These are phyloP conservation scores for Grantiella picta DNA, from an alignment of 2,113 vertebrate genomes.

Conservation along the genomic window DNA sequence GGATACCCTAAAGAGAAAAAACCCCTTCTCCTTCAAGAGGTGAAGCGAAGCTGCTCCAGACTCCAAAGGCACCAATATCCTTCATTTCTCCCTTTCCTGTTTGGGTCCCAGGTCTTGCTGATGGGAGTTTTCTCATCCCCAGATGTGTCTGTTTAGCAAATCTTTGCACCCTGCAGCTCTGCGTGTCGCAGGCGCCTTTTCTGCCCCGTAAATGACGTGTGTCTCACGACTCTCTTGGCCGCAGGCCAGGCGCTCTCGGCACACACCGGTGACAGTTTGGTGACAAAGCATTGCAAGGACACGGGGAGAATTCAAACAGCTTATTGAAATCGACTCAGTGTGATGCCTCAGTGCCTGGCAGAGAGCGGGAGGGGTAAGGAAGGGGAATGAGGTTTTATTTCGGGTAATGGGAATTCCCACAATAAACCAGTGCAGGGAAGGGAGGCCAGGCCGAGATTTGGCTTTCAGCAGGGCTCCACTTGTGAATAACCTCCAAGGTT, in stretches of 20 bases:
- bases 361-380: background rate
- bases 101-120: background rate
- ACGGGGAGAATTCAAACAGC: background rate
- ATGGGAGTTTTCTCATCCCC: background rate
- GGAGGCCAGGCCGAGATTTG: background rate
- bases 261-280: background rate
- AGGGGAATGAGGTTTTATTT: background rate
- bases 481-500: background rate
- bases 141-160: background rate
- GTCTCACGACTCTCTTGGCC: background rate
- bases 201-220: background rate
- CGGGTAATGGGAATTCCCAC: background rate
- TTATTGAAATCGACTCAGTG: background rate
- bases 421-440: background rate
- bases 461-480: background rate
- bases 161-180: background rate
- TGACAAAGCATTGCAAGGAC: background rate
- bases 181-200: background rate
- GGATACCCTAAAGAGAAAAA: background rate
- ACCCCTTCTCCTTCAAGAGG: background rate
- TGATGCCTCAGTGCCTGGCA: accelerated
- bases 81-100: background rate
- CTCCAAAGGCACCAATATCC: background rate
- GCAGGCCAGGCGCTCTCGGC: background rate
- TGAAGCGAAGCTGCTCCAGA: background rate